Evolutionary conservation across 1,140 invertebrate species (phyloP), one percentile per base, ranked within the genome.

Genomic region (Colletes gigas): DNA sequence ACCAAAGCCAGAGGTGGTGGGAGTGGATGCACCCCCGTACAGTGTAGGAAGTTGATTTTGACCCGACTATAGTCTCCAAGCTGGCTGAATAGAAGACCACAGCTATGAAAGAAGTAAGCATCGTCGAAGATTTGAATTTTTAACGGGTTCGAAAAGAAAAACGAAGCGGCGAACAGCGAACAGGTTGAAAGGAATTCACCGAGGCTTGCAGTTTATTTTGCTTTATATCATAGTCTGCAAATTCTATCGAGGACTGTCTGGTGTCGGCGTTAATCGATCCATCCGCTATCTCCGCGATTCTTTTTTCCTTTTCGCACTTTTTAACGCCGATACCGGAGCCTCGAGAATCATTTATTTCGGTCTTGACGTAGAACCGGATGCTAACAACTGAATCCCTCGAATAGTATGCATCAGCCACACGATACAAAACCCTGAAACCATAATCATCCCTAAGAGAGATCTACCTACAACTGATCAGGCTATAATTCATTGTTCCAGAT

Each of bases 401-500:
- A 41, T 55, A 3, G 10, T 12, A 17, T 59, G 52, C 6, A 19
- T 39, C 10, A 55, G 12, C n/a, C 5, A 10, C 55, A 3, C 19
- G 0, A 19, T 2, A 10, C 14, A 8, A 44, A 44, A 19, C 14
- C 30, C 47, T 15, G 17, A 54, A 78, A 63, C 39, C 54, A n/a
- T 55, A 72, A 78, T 78, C n/a, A 78, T 15, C 47, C 8, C 4
- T 4, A n/a, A 50, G 57, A 21, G 57, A 41, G 59, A 14, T 9
- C 9, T 19, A 21, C 0, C 54, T 21, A 17, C 6, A 12, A 8
- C 15, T 55, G 54, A 62, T 70, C 66, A 19, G 15, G n/a, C 41
- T 41, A 41, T 78, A 50, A 63, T 72, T 78, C 17, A 63, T 78
- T 21, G 59, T 55, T 44, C 41, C 19, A 2, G 21, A 50, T 47